Evolutionary conservation across 2,113 vertebrate genomes (phyloP).

Genomic region (Saiga tatarica): DNA sequence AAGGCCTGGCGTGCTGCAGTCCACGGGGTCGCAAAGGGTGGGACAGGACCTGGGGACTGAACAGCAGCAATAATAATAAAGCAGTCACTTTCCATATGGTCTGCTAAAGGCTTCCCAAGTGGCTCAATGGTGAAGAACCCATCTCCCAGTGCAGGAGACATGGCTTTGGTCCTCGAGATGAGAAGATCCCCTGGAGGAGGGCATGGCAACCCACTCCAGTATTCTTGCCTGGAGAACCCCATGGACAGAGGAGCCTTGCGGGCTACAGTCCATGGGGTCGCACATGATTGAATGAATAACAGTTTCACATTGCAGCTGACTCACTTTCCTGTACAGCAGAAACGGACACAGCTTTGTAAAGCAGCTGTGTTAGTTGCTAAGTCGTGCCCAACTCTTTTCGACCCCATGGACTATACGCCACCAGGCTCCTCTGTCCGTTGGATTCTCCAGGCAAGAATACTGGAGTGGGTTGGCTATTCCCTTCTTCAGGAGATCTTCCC

Average conservation of each 20-base stretch:
- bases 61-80: not conserved
- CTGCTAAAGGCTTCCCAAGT: not conserved
- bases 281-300: not conserved
- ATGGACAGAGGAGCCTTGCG: not conserved
- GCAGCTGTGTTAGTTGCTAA: not conserved
- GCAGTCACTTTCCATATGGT: not conserved
- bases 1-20: rapidly evolving
- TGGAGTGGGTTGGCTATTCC: too few relatives aligned
- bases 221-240: not conserved
- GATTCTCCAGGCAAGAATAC: not conserved
- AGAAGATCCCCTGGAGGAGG: not conserved
- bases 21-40: rapidly evolving
- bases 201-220: not conserved
- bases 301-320: not conserved
- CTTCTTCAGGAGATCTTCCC: too few relatives aligned
- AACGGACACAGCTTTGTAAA: not conserved
- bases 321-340: not conserved
- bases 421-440: not conserved
- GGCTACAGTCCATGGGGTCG: rapidly evolving
- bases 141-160: not conserved
- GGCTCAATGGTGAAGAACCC: not conserved
- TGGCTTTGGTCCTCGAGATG: not conserved
- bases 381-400: rapidly evolving
- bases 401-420: rapidly evolving
- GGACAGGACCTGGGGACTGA: not conserved